phyloP scores from a whole-genome alignment of 2,888 invertebrate species.

The Hypsopygia costalis region DNA sequence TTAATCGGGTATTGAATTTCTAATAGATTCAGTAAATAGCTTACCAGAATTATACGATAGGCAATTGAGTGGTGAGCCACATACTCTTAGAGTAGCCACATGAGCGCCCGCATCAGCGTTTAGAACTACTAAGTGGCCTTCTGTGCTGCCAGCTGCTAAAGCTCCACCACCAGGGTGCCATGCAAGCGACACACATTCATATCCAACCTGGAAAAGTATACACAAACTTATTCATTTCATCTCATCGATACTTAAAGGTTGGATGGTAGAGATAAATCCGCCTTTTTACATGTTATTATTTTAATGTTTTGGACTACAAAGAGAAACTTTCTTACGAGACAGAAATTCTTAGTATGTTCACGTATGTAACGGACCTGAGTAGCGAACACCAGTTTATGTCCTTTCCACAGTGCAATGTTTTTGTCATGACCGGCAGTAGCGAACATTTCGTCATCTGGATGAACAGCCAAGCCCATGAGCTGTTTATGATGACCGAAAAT shows the following conservation, averaged over 20 bases:
- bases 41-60: slow-evolving; percentile 93
- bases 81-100: slow-evolving; percentile 91
- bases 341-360: no score
- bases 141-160: slow-evolving; percentile 92
- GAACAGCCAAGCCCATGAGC: slow-evolving; percentile 92
- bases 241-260: no score
- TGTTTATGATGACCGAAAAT: slow-evolving; percentile 94
- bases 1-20: no score
- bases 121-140: slow-evolving; percentile 92
- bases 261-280: no score
- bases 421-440: slow-evolving; percentile 96
- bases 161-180: slow-evolving; percentile 95
- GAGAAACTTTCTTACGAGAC: no score
- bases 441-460: slow-evolving; percentile 94
- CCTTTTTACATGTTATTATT: no score
- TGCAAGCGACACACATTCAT: slow-evolving; percentile 92
- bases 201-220: slow-evolving; percentile 83
- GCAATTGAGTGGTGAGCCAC: slow-evolving; percentile 92
- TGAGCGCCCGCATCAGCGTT: slow-evolving; percentile 93
- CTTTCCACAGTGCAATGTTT: slow-evolving; percentile 94
- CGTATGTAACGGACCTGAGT: slow-evolving; percentile 84
- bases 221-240: no score
- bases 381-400: slow-evolving; percentile 92
- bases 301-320: no score
- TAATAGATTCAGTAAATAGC: background rate